phyloP scores from a whole-genome alignment of 1,140 invertebrate genomes.

The Dysdera silvatica region DNA sequence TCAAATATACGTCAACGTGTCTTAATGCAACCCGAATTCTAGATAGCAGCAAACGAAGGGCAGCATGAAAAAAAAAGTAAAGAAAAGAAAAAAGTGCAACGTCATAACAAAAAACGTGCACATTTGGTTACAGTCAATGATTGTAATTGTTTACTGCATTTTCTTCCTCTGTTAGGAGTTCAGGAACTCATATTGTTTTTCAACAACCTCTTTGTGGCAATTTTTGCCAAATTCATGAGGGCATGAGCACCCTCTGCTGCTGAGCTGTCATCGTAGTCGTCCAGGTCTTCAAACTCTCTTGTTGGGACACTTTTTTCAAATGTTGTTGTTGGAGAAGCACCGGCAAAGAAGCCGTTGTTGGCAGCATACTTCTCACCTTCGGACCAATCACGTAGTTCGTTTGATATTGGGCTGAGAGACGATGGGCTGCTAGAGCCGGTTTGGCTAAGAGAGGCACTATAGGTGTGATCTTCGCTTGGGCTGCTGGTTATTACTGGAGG shows the following conservation, averaged over 20 bases:
- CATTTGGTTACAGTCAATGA: too few relatives aligned
- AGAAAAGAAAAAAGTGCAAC: too few relatives aligned
- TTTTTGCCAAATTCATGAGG: slow-evolving; percentile 57
- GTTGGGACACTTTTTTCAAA: not conserved
- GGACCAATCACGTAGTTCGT: slow-evolving; percentile 34
- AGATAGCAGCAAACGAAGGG: too few relatives aligned
- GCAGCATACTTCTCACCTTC: not conserved
- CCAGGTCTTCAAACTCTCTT: slow-evolving; percentile 6
- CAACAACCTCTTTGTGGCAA: slow-evolving; percentile 14
- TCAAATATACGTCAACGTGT: too few relatives aligned
- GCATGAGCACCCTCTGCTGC: slow-evolving; percentile 71
- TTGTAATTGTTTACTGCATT: too few relatives aligned
- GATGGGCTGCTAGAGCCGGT: not conserved
- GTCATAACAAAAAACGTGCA: too few relatives aligned
- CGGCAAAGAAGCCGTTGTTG: not conserved
- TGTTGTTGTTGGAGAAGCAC: not conserved
- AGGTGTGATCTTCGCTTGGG: slow-evolving; percentile 71
- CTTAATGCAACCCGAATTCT: too few relatives aligned
- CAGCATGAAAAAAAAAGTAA: too few relatives aligned
- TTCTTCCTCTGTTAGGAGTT: too few relatives aligned
- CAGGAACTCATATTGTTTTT: too few relatives aligned
- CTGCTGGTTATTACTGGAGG: slow-evolving; percentile 58
- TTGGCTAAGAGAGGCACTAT: slow-evolving; percentile 46
- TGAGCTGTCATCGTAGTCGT: slow-evolving; percentile 60
- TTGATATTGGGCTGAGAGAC: slow-evolving; percentile 34